Conservation (phyloP, 2,888 invertebrate species). For the Aspidiotus destructor region DNA sequence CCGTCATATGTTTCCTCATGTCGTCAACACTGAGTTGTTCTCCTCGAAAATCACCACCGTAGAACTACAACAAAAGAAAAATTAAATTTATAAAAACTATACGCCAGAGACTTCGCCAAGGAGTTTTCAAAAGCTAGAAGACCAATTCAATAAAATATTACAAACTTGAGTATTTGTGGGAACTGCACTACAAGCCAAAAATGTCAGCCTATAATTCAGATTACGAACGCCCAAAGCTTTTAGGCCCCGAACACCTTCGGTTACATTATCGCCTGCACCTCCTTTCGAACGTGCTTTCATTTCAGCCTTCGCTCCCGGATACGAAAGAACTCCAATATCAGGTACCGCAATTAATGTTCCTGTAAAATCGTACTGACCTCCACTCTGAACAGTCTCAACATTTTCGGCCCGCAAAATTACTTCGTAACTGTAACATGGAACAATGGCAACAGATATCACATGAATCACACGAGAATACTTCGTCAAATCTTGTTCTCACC, state of each 20-base stretch:
- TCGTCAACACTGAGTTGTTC: conserved; percentile 85
- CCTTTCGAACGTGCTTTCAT: conserved; percentile 61
- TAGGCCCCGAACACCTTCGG: conserved; percentile 78
- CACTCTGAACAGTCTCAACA: conserved; percentile 90
- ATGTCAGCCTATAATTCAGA: conserved; percentile 78
- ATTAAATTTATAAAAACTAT: not conserved
- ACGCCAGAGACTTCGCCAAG: not conserved
- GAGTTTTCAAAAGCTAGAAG: not conserved
- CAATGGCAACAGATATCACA: not conserved
- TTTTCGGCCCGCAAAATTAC: conserved; percentile 88
- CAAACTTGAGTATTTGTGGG: conserved; percentile 66
- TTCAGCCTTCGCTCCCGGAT: conserved; percentile 82
- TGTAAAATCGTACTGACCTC: conserved; percentile 78
- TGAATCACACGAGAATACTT: not conserved
- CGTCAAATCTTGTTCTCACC: conserved; percentile 43
- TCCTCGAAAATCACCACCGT: conserved; percentile 69
- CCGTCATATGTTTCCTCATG: conserved; percentile 88
- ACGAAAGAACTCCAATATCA: conserved; percentile 76
- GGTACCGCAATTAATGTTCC: conserved; percentile 96
- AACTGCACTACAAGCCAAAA: conserved; percentile 85
- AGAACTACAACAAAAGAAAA: conserved; percentile 50
- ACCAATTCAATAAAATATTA: not conserved
- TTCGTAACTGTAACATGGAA: conserved; percentile 55
- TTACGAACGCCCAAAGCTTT: conserved; percentile 80
- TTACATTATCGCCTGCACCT: conserved; percentile 58